Base-by-base conservation (phyloP, 2,888 invertebrate species). In the Allacma fusca region DNA sequence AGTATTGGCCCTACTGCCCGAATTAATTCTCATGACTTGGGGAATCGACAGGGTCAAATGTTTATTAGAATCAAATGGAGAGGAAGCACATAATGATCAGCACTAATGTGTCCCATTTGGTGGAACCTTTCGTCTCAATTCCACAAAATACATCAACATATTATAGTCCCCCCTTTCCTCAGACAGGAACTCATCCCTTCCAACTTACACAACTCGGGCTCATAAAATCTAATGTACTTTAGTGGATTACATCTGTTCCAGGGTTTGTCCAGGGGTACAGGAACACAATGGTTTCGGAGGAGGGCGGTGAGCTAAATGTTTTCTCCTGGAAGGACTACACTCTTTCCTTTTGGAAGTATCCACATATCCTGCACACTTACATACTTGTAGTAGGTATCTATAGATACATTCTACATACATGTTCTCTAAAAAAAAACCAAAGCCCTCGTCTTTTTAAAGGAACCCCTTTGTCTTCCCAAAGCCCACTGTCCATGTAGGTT, bases 11-110 rank as follows among this genome's bases (percentile, higher is more conserved):
- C 50, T 50, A 2, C 19, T 69, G 69, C 44, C 69, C 69, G 19
- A 59, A 74, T 74, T 74, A 40, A 74, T 34, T 62, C 64, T 24
- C 28, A 19, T 16, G 29, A 26, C 67, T 67, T 68, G 28, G 75
- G 28, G 43, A 75, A 67, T 65, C 12, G 65, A 68, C 34, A 68
- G 67, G 65, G 67, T 75, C 50, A 75, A 57, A 68, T 23, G 67
- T 75, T 67, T 50, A 75, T 75, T 68, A 65, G 26, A 19, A n/a
- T 26, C 28, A 68, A 75, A 75, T 75, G 75, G 65, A 40, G 67
- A 75, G 75, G 68, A 72, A 72, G 62, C 43, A 23, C 71, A 26
- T 62, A 62, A 62, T 62, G 62, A 62, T 62, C 24, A 62, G 62
- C 24, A 12, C 62, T 62, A 24, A 62, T 62, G 24, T 62, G 24